Evolutionary conservation across 2,113 vertebrate genomes (phyloP), one percentile per base, ranked within the genome.

Genomic region (Helogale parvula): DNA sequence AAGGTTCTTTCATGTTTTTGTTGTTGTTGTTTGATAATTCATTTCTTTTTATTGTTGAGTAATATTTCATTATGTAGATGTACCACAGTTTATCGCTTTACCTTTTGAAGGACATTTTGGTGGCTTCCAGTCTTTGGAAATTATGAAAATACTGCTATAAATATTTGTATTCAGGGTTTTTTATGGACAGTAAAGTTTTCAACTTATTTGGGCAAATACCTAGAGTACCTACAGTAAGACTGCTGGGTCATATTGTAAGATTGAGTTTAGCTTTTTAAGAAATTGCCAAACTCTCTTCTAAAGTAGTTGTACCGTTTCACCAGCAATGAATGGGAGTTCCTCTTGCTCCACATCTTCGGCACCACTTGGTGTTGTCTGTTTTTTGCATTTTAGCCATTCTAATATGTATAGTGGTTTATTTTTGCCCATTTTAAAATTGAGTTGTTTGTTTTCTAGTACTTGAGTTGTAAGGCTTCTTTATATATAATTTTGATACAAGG

Each of bases 371-470:
- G 66, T 83, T 83, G n/a, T 84, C 27, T 63, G 52, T 50, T 82
- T 76, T 90, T 84, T 90, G 35, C 45, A 45, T 68, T 89, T 89
- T 89, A 82, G 33, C 6, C 41, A 38, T 90, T 94, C 81, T 69
- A 69, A 27, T 90, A 77, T 23, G 29, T 77, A 4, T 81, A n/a
- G 38, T 80, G 47, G 38, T 41, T 88, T 79, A 50, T 16, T 87
- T 87, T 76, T 68, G 60, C 16, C 35, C 27, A 41, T 47, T 81
- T 94, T 94, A 80, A 35, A 47, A 54, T 41, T 77, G 82, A 66
- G 33, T 66, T 87, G 65, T 90, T 82, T 77, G 74, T 76, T 93
- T 88, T 80, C 63, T 94, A 60, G 29, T 68, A 86, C 45, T 86
- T 86, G 57, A 71, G 1, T 25, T 83, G 25, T 65, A 83, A 65